Base-by-base conservation (phyloP, 2,888 invertebrate genomes). In the Lissonota sp. region DNA sequence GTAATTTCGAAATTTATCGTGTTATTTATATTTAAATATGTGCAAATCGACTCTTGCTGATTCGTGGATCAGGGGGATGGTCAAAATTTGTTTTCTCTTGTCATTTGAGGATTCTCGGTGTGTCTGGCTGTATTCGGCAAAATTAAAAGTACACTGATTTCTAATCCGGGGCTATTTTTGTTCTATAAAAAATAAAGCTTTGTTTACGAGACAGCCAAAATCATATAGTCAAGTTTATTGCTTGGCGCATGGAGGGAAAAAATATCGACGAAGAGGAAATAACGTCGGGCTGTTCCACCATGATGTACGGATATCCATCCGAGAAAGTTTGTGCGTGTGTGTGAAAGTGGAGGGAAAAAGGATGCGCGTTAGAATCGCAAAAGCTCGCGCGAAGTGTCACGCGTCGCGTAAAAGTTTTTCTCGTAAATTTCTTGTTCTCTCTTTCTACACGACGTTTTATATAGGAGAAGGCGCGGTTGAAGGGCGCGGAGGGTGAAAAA, bases 401-500 rank as follows among this genome's bases (percentile, higher is more conserved):
- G 64, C 74, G 71, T 75, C 78, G 75, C 80, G 78, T 75, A 70
- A 83, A 84, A 79, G 44, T 83, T 83, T 63, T 58, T 72, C 64
- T 78, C 79, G 79, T 83, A 83, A 81, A 84, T 79, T 84, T 78
- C 67, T 82, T 39, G 57, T 49, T 66, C 72, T 42, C 37, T 57
- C 57, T 14, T 44, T 39, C 62, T 44, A 5, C 26, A 26, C 26
- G 1, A 1, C 26, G 1, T 26, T 26, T 26, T 26, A 26, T 26
- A 3, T 1, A 26, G 26, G 5, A 6, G 37, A 37, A 26, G 26
- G 26, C 26, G 26, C 26, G 26, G 26, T 26, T 26, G 26, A 26
- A 26, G 53, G 53, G 12, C 12, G 69, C 58, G 53, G 44, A 69
- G 72, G 49, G 64, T 46, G 62, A 57, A 26, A 12, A 44, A 58